Base-by-base conservation (phyloP, 2,888 invertebrate species). In the Bruchidius siliquastri region DNA sequence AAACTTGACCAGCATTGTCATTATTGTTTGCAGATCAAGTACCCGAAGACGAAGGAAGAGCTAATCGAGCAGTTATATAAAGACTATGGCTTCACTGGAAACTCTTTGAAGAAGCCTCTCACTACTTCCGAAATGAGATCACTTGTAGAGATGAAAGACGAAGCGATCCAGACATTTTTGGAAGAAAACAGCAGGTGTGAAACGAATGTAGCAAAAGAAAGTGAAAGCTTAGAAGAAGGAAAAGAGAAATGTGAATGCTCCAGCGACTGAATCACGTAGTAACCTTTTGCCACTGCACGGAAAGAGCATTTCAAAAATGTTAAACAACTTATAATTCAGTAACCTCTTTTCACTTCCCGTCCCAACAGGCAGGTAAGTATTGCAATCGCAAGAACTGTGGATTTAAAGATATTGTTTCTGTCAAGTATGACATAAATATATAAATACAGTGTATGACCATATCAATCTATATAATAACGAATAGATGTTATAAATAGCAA, bases 101-200 rank as follows among this genome's bases (percentile, higher is more conserved):
- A 75, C 49, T 80, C 80, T 10, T 82, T 79, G 22, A 26, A 70
- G 22, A 70, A 70, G 20, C 22, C 0, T 18, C 70, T 22, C n/a
- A 81, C 81, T 74, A 73, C 80, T 68, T 82, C 84, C 21, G 86
- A 85, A 75, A 85, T 84, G 66, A 87, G 84, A 0, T 81, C 84
- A 0, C 79, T 86, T 10, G 84, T 85, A 68, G 87, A 88, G 69
- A 87, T 87, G 71, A 88, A 88, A 75, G 88, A 88, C 74, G 88
- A 88, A 75, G 87, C 84, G 0, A 80, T 83, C 68, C 83, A 84
- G 76, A 87, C 87, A 6, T 82, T 86, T 74, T 77, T 86, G 8
- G 87, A 87, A 74, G 86, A 87, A 71, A 83, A 86, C 20, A 76
- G 75, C 74, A 81, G 82, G 49, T 74, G 75, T 8, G 76, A 75